phyloP scores from a whole-genome alignment of 2,888 invertebrate genomes.

The Drosophila cracens region DNA sequence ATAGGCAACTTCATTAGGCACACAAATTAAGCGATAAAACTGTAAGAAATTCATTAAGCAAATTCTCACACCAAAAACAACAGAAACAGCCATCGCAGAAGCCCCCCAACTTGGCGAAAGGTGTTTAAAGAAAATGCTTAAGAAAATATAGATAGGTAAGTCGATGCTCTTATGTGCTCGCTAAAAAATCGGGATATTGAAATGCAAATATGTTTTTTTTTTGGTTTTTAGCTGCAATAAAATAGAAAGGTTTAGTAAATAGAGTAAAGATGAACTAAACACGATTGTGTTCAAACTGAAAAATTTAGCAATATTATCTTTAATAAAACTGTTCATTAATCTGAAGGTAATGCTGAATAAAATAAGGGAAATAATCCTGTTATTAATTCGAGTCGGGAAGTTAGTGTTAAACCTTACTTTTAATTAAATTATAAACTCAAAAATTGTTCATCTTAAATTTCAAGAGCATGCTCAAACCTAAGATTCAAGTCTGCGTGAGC shows the following conservation, averaged over 20 bases:
- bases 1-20: constrained; percentile 74
- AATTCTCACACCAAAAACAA: constrained; percentile 65
- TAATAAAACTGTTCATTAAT: background rate
- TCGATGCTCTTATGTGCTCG: constrained; percentile 27
- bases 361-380: background rate
- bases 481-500: background rate
- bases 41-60: constrained; percentile 76
- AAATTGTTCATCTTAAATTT: background rate
- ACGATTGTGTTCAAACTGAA: background rate
- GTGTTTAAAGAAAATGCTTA: constrained; percentile 38
- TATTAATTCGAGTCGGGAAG: background rate
- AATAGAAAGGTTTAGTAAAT: background rate
- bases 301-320: background rate
- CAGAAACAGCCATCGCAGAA: constrained; percentile 23
- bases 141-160: constrained; percentile 9
- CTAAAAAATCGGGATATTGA: background rate
- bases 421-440: background rate
- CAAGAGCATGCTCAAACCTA: background rate
- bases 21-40: constrained; percentile 77
- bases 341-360: background rate
- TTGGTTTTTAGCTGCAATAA: background rate
- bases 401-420: background rate
- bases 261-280: background rate
- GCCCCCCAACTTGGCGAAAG: constrained; percentile 63
- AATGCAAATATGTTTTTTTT: background rate